Conservation (phyloP, 2,797 vertebrate genomes). For the Semotilus atromaculatus region DNA sequence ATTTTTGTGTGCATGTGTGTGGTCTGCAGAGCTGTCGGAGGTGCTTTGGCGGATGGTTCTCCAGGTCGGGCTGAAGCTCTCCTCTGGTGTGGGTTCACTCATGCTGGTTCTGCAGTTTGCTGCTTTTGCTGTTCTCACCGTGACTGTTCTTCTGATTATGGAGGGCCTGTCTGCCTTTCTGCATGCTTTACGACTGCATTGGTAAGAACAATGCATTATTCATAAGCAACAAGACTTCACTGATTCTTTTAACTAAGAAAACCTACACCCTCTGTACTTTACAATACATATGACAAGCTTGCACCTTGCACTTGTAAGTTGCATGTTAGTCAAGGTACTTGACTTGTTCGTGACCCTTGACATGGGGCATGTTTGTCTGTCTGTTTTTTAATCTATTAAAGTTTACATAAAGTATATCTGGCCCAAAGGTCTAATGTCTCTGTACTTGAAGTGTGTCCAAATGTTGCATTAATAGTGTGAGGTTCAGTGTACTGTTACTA, state of each 20-base stretch:
- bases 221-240: neutral
- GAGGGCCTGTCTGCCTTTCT: conserved; percentile 68
- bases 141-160: conserved; percentile 63
- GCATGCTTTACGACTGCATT: conserved; percentile 65
- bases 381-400: neutral
- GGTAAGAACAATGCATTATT: conserved; percentile 46
- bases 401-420: neutral
- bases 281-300: no score
- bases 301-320: neutral
- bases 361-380: neutral
- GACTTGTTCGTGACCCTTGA: neutral
- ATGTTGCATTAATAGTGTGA: neutral
- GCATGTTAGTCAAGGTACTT: neutral
- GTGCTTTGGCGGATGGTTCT: conserved; percentile 68
- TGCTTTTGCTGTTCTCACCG: conserved; percentile 60
- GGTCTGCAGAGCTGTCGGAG: conserved; percentile 63
- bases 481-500: neutral
- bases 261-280: neutral
- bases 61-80: conserved; percentile 52
- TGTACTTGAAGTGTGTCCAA: neutral
- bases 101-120: conserved; percentile 54
- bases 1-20: neutral
- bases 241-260: neutral
- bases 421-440: neutral
- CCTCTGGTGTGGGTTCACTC: conserved; percentile 50